These are phyloP conservation scores for Cosmorhoe ocellata DNA, from an alignment of 2,888 invertebrate genomes.

Conservation along the genomic window DNA sequence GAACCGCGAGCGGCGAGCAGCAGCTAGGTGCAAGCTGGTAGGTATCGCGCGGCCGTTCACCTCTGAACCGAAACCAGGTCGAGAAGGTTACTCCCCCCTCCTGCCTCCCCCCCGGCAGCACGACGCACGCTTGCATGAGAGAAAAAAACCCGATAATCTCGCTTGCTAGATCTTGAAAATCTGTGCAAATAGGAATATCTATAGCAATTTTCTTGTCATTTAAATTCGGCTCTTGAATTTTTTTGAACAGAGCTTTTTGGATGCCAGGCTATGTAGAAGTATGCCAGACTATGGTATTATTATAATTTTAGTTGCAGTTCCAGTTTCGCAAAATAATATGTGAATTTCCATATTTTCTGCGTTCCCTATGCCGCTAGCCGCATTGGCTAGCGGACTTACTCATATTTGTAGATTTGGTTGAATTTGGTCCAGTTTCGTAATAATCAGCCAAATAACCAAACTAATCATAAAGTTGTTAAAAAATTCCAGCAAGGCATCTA, in stretches of 20 bases:
- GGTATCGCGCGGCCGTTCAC: slow-evolving; percentile 65
- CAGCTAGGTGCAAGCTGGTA: slow-evolving; percentile 48
- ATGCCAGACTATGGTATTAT: background rate
- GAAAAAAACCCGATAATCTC: slow-evolving; percentile 33
- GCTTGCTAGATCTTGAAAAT: slow-evolving; percentile 19
- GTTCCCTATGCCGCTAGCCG: no score
- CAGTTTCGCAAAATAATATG: no score
- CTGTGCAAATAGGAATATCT: slow-evolving; percentile 1
- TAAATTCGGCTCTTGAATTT: background rate
- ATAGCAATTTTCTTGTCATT: background rate
- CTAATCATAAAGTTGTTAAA: no score
- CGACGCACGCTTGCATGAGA: slow-evolving; percentile 31
- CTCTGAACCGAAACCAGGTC: slow-evolving; percentile 76
- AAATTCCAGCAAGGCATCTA: no score
- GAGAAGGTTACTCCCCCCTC: slow-evolving; percentile 51
- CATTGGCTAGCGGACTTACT: no score
- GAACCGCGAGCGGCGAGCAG: slow-evolving; percentile 29
- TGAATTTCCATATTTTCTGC: no score
- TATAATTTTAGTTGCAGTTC: background rate
- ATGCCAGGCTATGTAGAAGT: no score
- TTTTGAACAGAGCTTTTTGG: background rate
- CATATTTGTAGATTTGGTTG: no score
- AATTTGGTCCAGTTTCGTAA: no score
- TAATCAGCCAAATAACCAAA: no score
- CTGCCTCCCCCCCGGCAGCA: slow-evolving; percentile 17